Evolutionary conservation across 2,888 invertebrate genomes (phyloP), one percentile per base, ranked within the genome.

Genomic region (Barypeithes pellucidus): DNA sequence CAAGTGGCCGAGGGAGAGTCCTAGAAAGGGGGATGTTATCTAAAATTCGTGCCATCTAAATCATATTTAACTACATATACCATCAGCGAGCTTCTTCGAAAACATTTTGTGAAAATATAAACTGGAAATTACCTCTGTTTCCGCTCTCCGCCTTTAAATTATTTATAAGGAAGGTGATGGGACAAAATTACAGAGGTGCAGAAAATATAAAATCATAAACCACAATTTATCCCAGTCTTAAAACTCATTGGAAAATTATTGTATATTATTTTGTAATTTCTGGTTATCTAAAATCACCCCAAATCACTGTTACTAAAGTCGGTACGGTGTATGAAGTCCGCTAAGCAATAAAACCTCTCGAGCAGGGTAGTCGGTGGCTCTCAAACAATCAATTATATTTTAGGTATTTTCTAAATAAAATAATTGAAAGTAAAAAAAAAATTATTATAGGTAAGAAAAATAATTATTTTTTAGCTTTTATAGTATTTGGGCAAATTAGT

Each of bases 41-140:
- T 52, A 14, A 24, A 52, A 52, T 52, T 52, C n/a, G 52, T 24
- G 52, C 14, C 52, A 52, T 52, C 52, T 60, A 60, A 60, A 60
- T 43, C 22, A 41, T 60, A 60, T 60, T 60, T 60, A 41, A 39
- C 41, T 14, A 39, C 60, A 60, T 43, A 60, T 60, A 41, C 60
- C 41, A 60, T 41, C 60, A 60, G 41, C 39, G 9, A 22, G 60
- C 43, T 60, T 43, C 60, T 60, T 60, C 41, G n/a, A 41, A 60
- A 60, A 60, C 43, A 41, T 60, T 60, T 60, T 60, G 43, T 22
- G 60, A 60, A 60, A 60, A 60, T 60, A 60, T 60, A 43, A 60
- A 43, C 60, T 60, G 60, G 60, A 60, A 43, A 60, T 60, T 60
- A 60, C 60, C 60, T 22, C 60, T 60, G 60, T 60, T 60, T 60